Percentiles rank a stretch among this genome's conserved stretches.
Evolutionary conservation across 1,140 invertebrate species (phyloP).

Genomic region (Drosophila sechellia): DNA sequence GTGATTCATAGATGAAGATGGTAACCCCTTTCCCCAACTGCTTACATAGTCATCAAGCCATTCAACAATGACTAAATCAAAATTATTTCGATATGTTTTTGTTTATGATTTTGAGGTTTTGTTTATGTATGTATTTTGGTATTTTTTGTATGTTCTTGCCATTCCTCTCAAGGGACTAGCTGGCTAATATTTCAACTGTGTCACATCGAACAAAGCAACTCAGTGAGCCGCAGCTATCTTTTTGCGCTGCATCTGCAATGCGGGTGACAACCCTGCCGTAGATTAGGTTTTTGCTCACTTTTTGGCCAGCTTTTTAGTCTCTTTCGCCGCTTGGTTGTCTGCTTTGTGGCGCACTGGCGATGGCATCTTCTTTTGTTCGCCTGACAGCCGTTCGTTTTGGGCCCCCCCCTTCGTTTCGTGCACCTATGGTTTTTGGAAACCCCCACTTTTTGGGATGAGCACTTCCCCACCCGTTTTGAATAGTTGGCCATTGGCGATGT

Average conservation of each 20-base stretch:
- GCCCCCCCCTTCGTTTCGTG: neutral
- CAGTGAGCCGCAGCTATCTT: neutral
- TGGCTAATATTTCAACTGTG: conserved; percentile 5
- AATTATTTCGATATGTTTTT: too few relatives aligned
- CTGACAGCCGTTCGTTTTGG: conserved; percentile 19
- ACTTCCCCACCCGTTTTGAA: conserved; percentile 20
- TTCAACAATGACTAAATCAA: too few relatives aligned
- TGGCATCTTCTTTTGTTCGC: conserved; percentile 45
- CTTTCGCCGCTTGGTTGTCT: conserved; percentile 17
- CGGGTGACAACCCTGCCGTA: conserved; percentile 47
- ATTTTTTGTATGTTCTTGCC: too few relatives aligned
- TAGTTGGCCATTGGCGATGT: conserved; percentile 58
- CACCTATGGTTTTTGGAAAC: neutral
- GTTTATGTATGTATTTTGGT: neutral
- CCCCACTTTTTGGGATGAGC: neutral
- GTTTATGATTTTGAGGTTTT: too few relatives aligned
- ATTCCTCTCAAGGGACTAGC: neutral
- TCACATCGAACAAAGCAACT: conserved; percentile 20
- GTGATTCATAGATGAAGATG: conserved; percentile 2
- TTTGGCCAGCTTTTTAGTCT: conserved; percentile 36
- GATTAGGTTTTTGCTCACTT: conserved; percentile 42
- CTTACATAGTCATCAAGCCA: too few relatives aligned
- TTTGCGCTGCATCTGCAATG: conserved; percentile 35
- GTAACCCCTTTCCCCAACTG: neutral
- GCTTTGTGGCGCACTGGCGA: conserved; percentile 25